Conservation (phyloP, 1,140 invertebrate genomes). For the Megathymus violae region DNA sequence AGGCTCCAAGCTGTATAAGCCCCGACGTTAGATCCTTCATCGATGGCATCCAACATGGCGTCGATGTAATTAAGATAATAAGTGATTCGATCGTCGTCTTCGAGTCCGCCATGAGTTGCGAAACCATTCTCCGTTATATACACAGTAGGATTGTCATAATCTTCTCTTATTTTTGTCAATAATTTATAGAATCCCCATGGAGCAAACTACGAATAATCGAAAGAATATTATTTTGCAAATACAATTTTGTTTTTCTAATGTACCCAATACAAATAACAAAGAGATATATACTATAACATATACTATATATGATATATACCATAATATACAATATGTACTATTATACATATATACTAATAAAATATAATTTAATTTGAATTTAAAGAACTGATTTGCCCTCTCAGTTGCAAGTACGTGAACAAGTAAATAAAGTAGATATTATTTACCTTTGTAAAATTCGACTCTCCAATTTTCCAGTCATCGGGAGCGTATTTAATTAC, state of each 20-base stretch:
- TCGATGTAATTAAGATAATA: conserved; percentile 77
- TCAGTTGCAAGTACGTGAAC: too few relatives aligned
- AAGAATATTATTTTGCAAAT: neutral
- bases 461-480: conserved; percentile 42
- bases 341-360: too few relatives aligned
- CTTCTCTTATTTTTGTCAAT: conserved; percentile 52
- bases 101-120: conserved; percentile 45
- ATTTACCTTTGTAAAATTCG: conserved; percentile 31
- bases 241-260: too few relatives aligned
- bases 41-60: conserved; percentile 59
- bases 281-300: too few relatives aligned
- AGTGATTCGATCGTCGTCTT: conserved; percentile 59
- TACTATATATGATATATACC: too few relatives aligned
- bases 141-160: conserved; percentile 58
- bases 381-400: too few relatives aligned
- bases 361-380: too few relatives aligned
- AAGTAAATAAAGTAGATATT: neutral
- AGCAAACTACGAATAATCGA: conserved; percentile 39
- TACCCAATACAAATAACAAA: too few relatives aligned
- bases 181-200: conserved; percentile 59
- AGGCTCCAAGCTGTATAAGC: too few relatives aligned
- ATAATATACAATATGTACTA: too few relatives aligned
- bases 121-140: conserved; percentile 71
- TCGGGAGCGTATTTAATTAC: conserved; percentile 29
- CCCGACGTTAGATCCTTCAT: conserved; percentile 57